Evolutionary conservation across 2,888 invertebrate genomes (phyloP).

Genomic region (Chalcis sispes): DNA sequence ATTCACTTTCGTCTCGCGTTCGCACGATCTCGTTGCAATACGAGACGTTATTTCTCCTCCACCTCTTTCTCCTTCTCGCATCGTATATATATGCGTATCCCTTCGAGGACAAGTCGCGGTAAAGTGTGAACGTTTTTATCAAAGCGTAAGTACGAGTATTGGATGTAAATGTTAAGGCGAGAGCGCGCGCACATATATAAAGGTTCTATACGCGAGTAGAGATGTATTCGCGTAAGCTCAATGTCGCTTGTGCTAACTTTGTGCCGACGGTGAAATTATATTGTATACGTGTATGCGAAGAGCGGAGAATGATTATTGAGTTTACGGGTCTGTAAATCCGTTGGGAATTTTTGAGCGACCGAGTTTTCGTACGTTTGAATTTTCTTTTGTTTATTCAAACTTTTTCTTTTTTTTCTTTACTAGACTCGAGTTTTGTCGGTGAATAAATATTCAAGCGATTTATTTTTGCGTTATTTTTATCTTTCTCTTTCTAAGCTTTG

Average conservation of each 20-base stretch:
- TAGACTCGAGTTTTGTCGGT: too few species aligned
- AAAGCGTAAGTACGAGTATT: too few species aligned
- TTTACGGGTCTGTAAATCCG: not conserved
- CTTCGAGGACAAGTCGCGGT: slow-evolving; percentile 68
- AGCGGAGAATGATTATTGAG: not conserved
- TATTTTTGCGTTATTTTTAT: too few species aligned
- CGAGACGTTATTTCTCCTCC: slow-evolving; percentile 58
- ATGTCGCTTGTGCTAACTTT: not conserved
- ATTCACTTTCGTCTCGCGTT: slow-evolving; percentile 68
- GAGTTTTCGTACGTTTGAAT: too few species aligned
- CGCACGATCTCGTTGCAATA: slow-evolving; percentile 51
- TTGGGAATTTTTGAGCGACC: too few species aligned
- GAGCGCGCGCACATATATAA: too few species aligned
- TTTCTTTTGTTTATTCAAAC: too few species aligned
- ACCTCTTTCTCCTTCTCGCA: too few species aligned
- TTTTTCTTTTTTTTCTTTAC: too few species aligned
- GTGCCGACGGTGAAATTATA: too few species aligned
- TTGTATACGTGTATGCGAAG: not conserved
- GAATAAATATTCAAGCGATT: too few species aligned
- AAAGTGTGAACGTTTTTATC: slow-evolving; percentile 65
- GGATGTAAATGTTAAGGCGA: not conserved
- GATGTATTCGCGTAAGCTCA: not conserved
- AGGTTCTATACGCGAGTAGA: not conserved
- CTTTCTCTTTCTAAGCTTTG: too few species aligned
- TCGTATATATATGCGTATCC: slow-evolving; percentile 28